Percentiles rank a stretch among this genome's conserved stretches.
These are phyloP conservation scores for Brachyistius frenatus DNA, from an alignment of 2,113 vertebrate genomes.

Conservation along the genomic window DNA sequence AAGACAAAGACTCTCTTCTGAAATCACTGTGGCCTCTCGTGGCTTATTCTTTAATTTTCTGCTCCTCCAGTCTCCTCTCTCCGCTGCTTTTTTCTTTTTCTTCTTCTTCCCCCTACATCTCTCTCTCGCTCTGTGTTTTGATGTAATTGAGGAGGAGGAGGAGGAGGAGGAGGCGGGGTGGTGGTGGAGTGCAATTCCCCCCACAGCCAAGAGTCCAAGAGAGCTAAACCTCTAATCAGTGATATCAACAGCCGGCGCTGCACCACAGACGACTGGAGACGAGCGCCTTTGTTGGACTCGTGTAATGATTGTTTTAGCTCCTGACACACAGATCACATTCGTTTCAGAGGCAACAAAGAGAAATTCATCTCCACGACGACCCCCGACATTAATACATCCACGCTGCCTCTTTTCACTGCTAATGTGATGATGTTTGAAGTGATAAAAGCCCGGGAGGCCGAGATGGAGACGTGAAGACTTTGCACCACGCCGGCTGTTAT, in stretches of 20 bases:
- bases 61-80: slow-evolving; percentile 53
- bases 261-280: slow-evolving; percentile 18
- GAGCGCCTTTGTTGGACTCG: slow-evolving; percentile 7
- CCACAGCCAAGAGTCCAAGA: slow-evolving; percentile 51
- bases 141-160: slow-evolving; percentile 66
- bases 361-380: not conserved
- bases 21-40: slow-evolving; percentile 45
- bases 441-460: slow-evolving; percentile 12
- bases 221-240: slow-evolving; percentile 67
- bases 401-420: slow-evolving; percentile 3
- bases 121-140: slow-evolving; percentile 52
- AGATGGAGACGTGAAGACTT: slow-evolving; percentile 17
- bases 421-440: slow-evolving; percentile 13
- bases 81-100: not conserved
- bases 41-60: slow-evolving; percentile 73
- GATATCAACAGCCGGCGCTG: slow-evolving; percentile 56
- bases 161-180: too few relatives aligned
- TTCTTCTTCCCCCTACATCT: not conserved
- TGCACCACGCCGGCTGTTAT: not conserved
- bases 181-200: not conserved
- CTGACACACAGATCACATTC: slow-evolving; percentile 10
- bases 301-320: slow-evolving; percentile 44
- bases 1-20: slow-evolving; percentile 43
- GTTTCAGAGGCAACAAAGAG: slow-evolving; percentile 18
- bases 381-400: not conserved